Base-by-base conservation (phyloP, 2,113 vertebrate species). In the Arothron firmamentum region DNA sequence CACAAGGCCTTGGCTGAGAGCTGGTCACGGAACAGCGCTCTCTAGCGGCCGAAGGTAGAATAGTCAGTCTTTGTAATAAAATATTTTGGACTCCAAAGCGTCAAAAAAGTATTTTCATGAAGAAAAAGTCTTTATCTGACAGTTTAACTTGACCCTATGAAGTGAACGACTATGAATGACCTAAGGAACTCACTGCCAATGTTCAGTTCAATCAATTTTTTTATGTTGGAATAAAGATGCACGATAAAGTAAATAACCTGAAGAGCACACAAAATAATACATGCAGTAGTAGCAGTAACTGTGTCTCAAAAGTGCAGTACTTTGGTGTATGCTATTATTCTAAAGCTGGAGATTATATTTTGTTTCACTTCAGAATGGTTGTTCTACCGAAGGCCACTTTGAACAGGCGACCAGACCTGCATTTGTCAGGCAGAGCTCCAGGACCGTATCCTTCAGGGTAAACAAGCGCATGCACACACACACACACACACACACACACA, bases 371-470 rank as follows among this genome's bases (percentile, higher is more conserved):
- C 65, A 90, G 90, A 77, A 74, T 57, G 77, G 28, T 23, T 67
- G 82, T n/a, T 46, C 83, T 3, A 47, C 72, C 54, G 47, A 57
- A 6, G 45, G 18, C 53, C 80, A 61, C 61, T 64, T 66, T 53
- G 75, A 85, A 67, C 70, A 75, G n/a, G 67, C 76, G 1, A 3
- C 65, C 45, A 92, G 89, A 85, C 92, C 88, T 46, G 90, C 91
- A 19, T 92, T 97, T 51, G 78, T 59, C 63, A 84, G 90, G 45
- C 88, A 89, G 82, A 95, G 90, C 79, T 87, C 93, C 62, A 92
- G 94, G 79, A 95, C 95, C 0, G 62, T 91, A 65, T 97, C 95
- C 34, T 96, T 96, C 71, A 90, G 93, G 92, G 96, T 98, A 89
- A 93, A 90, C 19, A 56, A 62, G 7, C 11, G 6, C 55, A 50